phyloP scores from a whole-genome alignment of 1,140 invertebrate genomes.

The Sminthurinus signatus region DNA sequence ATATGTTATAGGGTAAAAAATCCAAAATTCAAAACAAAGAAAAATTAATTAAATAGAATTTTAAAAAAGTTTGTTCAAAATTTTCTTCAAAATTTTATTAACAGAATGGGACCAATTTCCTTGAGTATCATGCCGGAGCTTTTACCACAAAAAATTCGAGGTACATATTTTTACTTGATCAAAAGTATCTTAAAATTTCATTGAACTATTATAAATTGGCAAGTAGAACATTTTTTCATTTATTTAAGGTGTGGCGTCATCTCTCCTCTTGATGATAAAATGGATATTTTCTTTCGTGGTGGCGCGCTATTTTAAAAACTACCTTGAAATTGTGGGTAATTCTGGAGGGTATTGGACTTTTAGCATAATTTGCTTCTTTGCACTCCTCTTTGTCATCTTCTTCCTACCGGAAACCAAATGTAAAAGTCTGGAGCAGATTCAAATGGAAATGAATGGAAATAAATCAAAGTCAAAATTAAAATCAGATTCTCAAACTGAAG shows the following conservation, averaged over 20 bases:
- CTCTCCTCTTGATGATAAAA: constrained; percentile 26
- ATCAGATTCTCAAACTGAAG: too few relatives aligned
- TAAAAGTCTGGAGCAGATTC: constrained; percentile 32
- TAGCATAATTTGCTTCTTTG: constrained; percentile 18
- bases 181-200: constrained; percentile 1
- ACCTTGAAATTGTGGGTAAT: constrained; percentile 46
- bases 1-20: too few relatives aligned
- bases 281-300: constrained; percentile 48
- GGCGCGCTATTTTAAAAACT: constrained; percentile 48
- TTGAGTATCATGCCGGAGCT: constrained; percentile 57
- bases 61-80: too few relatives aligned
- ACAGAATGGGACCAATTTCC: constrained; percentile 58
- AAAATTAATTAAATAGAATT: too few relatives aligned
- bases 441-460: background rate
- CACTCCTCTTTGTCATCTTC: constrained; percentile 15
- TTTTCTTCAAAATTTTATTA: too few relatives aligned
- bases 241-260: constrained; percentile 15
- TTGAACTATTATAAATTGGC: background rate
- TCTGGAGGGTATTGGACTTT: constrained; percentile 41
- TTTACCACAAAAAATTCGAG: constrained; percentile 25
- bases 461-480: too few relatives aligned
- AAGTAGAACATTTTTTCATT: background rate
- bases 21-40: too few relatives aligned
- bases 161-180: background rate
- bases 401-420: constrained; percentile 33